These are phyloP conservation scores for Microcebus jonahi DNA, from an alignment of 2,113 vertebrate genomes.

Conservation along the genomic window DNA sequence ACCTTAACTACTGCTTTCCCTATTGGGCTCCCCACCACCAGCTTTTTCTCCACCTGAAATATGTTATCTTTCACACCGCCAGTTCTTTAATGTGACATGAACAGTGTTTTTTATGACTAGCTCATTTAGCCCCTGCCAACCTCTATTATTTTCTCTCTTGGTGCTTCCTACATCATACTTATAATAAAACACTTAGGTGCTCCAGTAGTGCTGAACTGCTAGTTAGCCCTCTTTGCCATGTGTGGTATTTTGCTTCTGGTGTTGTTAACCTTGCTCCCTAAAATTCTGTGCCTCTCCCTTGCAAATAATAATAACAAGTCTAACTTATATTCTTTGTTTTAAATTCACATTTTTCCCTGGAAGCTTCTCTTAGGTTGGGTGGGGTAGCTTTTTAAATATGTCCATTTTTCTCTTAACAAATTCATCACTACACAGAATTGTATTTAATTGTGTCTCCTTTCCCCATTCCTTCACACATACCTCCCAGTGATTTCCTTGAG, in stretches of 20 bases:
- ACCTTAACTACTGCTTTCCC: neutral
- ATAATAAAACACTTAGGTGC: neutral
- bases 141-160: neutral
- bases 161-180: neutral
- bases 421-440: neutral
- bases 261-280: neutral
- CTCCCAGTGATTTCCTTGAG: neutral
- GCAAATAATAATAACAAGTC: neutral
- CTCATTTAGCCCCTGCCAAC: neutral
- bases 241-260: neutral
- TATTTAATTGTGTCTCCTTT: neutral
- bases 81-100: neutral
- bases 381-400: neutral
- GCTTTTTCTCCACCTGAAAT: neutral
- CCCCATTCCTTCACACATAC: neutral
- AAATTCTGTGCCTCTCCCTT: neutral
- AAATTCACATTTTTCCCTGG: neutral
- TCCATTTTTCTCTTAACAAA: neutral
- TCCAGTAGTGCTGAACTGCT: neutral
- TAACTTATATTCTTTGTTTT: slow-evolving; percentile 13
- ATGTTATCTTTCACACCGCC: neutral
- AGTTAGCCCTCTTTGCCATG: neutral
- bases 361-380: neutral
- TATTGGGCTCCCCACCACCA: neutral
- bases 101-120: neutral